These are phyloP conservation scores for Esox lucius DNA, from an alignment of 2,797 vertebrate genomes.

Conservation along the genomic window DNA sequence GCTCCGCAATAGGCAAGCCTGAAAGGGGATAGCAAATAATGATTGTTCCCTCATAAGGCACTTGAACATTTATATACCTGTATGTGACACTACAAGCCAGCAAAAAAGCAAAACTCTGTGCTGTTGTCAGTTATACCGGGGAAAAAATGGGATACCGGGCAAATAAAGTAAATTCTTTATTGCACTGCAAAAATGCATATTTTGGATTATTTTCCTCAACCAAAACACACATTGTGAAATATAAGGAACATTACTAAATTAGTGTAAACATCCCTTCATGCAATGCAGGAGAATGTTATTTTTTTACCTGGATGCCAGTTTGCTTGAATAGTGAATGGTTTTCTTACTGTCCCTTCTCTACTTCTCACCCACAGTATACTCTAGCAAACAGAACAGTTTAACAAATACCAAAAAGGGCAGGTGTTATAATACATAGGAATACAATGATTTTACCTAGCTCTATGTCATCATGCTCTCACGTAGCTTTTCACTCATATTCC, in stretches of 20 bases:
- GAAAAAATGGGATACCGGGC: slow-evolving; percentile 27
- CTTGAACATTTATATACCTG: slow-evolving; percentile 48
- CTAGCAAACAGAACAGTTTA: slow-evolving; percentile 29
- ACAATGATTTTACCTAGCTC: slow-evolving; percentile 8
- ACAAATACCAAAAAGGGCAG: slow-evolving; percentile 28
- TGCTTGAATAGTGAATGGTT: slow-evolving; percentile 4
- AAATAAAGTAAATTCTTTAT: slow-evolving; percentile 21
- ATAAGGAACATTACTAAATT: not conserved
- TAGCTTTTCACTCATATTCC: not conserved
- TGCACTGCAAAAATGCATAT: slow-evolving; percentile 30
- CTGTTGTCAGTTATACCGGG: slow-evolving; percentile 4
- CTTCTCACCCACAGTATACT: slow-evolving; percentile 16
- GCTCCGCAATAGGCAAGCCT: slow-evolving; percentile 26
- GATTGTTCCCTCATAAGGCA: slow-evolving; percentile 57
- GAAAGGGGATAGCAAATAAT: slow-evolving; percentile 36
- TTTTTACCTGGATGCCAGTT: not conserved
- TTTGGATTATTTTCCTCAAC: slow-evolving; percentile 10
- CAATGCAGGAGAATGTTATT: slow-evolving; percentile 29
- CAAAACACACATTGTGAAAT: slow-evolving; percentile 9
- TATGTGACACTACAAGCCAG: slow-evolving; percentile 46
- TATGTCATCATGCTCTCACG: not conserved
- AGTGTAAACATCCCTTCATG: slow-evolving; percentile 23
- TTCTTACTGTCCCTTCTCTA: slow-evolving; percentile 10
- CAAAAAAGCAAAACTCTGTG: slow-evolving; percentile 28
- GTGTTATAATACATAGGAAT: slow-evolving; percentile 37